Evolutionary conservation across 64 coral and sea anemone genomes (phyloP).

Genomic region (Pocillopora damicornis): DNA sequence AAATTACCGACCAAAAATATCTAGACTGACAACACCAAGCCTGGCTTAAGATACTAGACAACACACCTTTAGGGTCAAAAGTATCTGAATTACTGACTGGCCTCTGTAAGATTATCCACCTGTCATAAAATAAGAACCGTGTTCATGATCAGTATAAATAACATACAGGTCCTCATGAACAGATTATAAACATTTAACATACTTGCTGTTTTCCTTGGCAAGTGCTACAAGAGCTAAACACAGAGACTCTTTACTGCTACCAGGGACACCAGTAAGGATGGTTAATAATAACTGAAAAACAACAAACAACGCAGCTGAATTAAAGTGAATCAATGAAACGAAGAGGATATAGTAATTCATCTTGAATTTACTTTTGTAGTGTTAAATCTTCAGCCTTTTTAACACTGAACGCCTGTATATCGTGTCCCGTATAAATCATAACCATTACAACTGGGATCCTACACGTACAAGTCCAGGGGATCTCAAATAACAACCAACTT

Average conservation of each 20-base stretch:
- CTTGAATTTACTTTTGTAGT: background rate
- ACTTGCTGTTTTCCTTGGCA: constrained; percentile 92
- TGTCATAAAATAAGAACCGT: constrained; percentile 20
- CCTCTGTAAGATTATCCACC: constrained; percentile 76
- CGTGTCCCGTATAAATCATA: no score
- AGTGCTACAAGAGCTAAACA: constrained; percentile 71
- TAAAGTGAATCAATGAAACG: background rate
- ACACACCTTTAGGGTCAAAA: constrained; percentile 82
- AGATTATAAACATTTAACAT: background rate
- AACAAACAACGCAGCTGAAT: background rate
- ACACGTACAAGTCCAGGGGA: no score
- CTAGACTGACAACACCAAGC: no score
- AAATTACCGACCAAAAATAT: background rate
- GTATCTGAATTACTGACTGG: constrained; percentile 26
- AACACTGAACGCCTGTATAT: no score
- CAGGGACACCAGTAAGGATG: constrained; percentile 81
- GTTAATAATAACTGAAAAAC: constrained; percentile 51
- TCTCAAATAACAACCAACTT: background rate
- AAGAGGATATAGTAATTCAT: background rate
- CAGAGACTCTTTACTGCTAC: constrained; percentile 76
- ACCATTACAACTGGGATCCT: no score
- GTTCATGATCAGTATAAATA: background rate
- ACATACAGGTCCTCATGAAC: background rate
- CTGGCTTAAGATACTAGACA: background rate
- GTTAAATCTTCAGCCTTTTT: no score